Percentiles rank a stretch among this genome's conserved stretches.
phyloP scores from a whole-genome alignment of 2,113 vertebrate genomes.

The Passer domesticus region DNA sequence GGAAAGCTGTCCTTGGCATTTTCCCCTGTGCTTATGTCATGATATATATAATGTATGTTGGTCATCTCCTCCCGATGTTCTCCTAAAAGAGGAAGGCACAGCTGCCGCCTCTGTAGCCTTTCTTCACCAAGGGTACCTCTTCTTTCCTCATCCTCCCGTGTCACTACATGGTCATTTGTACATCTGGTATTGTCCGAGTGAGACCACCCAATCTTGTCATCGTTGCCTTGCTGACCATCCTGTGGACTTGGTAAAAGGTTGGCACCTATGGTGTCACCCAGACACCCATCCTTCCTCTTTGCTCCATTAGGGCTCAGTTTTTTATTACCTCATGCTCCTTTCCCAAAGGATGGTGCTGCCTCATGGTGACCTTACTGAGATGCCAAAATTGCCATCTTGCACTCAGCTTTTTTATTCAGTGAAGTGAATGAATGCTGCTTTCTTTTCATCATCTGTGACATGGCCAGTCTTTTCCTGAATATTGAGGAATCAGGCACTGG shows the following conservation, averaged over 20 bases:
- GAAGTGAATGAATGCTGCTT: neutral
- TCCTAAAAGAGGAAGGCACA: neutral
- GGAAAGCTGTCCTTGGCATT: neutral
- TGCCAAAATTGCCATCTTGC: neutral
- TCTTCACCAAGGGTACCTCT: fast-evolving
- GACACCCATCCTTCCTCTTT: neutral
- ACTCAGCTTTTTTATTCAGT: neutral
- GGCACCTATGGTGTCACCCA: fast-evolving
- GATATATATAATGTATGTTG: neutral
- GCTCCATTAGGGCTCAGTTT: neutral
- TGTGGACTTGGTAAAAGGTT: neutral
- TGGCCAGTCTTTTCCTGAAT: neutral
- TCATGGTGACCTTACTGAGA: neutral
- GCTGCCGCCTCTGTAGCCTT: neutral
- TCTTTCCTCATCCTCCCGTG: neutral
- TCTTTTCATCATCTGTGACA: neutral
- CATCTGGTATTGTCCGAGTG: neutral
- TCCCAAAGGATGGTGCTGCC: neutral
- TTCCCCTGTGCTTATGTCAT: neutral
- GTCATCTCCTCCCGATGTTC: neutral
- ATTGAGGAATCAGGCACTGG: neutral
- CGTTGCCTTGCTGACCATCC: neutral
- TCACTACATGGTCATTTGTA: neutral
- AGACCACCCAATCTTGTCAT: neutral
- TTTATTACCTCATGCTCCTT: neutral